Evolutionary conservation across 2,888 invertebrate species (phyloP).

Genomic region (Lomographa bimaculata): DNA sequence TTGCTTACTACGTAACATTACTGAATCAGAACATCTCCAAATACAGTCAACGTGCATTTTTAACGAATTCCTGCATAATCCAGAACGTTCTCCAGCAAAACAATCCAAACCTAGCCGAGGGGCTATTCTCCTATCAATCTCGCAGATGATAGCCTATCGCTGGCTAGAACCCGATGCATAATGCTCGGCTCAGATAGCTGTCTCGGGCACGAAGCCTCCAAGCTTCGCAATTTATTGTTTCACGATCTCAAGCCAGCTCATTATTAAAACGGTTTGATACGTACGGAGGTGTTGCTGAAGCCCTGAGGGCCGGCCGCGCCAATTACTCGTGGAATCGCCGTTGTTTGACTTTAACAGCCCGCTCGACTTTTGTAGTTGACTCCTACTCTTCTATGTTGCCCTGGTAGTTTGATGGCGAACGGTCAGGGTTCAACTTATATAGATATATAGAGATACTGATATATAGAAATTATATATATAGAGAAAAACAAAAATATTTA

Average conservation of each 20-base stretch:
- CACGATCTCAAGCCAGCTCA: slow-evolving; percentile 81
- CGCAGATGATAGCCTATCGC: slow-evolving; percentile 80
- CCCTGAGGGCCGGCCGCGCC: slow-evolving; percentile 69
- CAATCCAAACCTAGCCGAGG: slow-evolving; percentile 71
- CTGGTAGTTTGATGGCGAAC: slow-evolving; percentile 35
- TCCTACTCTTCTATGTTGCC: slow-evolving; percentile 40
- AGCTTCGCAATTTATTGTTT: slow-evolving; percentile 84
- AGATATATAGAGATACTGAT: no score
- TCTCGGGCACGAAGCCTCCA: slow-evolving; percentile 82
- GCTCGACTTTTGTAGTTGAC: slow-evolving; percentile 62
- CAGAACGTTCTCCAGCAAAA: slow-evolving; percentile 55
- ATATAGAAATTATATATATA: no score
- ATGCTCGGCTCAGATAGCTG: slow-evolving; percentile 80
- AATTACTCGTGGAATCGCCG: slow-evolving; percentile 69
- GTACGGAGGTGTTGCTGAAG: slow-evolving; percentile 80
- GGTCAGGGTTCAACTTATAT: slow-evolving; percentile 7
- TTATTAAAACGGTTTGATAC: slow-evolving; percentile 84
- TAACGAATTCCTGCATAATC: slow-evolving; percentile 62
- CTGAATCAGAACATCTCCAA: slow-evolving; percentile 16
- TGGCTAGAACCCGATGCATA: slow-evolving; percentile 72
- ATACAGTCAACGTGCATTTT: slow-evolving; percentile 48
- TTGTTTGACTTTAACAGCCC: slow-evolving; percentile 71
- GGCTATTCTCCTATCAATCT: slow-evolving; percentile 82
- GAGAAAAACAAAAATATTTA: no score
- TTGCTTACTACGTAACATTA: no score